phyloP scores from a whole-genome alignment of 2,113 vertebrate species.

The Otis tarda region DNA sequence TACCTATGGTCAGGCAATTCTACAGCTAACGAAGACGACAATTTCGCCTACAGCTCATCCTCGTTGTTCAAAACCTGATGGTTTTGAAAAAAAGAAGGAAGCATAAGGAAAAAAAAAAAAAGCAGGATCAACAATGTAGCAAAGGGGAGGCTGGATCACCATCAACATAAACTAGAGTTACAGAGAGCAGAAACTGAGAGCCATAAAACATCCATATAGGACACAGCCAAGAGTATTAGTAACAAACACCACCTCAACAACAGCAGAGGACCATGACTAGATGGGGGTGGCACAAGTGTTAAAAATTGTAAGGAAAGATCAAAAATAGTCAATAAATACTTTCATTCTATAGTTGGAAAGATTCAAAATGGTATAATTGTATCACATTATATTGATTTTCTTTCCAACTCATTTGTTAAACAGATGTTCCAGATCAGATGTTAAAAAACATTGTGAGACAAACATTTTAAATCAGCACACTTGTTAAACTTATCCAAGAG shows the following conservation, averaged over 20 bases:
- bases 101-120: neutral
- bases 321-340: conserved; percentile 54
- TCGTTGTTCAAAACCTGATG: neutral
- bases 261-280: neutral
- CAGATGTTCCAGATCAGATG: conserved; percentile 63
- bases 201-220: neutral
- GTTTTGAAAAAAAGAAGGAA: neutral
- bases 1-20: neutral
- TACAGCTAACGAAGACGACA: neutral
- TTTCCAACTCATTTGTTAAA: conserved; percentile 54
- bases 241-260: neutral
- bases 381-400: conserved; percentile 60
- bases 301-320: neutral
- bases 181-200: neutral
- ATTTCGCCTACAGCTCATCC: neutral
- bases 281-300: conserved; percentile 9
- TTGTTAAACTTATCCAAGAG: conserved; percentile 41
- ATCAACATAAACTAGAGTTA: neutral
- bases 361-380: conserved; percentile 50
- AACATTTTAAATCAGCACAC: conserved; percentile 41
- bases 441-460: conserved; percentile 41
- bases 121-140: neutral
- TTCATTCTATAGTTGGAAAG: conserved; percentile 53
- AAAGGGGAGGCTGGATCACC: neutral
- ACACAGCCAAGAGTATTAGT: neutral